Evolutionary conservation across 2,888 invertebrate genomes (phyloP).

Genomic region (Xestia c-nigrum): DNA sequence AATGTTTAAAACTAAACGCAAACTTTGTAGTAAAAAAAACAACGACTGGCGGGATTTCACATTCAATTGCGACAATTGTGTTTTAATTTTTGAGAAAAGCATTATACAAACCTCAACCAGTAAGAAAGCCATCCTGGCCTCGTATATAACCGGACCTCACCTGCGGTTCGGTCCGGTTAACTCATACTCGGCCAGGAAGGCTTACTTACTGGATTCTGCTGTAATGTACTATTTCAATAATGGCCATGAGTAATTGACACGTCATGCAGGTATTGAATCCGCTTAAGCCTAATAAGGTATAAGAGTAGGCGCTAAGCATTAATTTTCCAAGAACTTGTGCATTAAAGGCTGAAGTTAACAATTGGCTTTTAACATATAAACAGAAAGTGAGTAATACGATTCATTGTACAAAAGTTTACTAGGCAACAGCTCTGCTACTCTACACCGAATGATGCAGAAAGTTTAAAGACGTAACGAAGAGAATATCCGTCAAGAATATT

Average conservation of each 20-base stretch:
- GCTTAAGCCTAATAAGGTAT: constrained; percentile 62
- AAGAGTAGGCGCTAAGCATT: constrained; percentile 62
- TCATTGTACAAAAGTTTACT: background rate
- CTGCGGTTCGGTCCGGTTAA: too few relatives aligned
- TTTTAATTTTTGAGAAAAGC: too few relatives aligned
- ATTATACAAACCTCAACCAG: too few relatives aligned
- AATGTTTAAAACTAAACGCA: too few relatives aligned
- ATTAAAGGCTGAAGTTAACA: constrained; percentile 14
- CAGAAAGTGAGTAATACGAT: constrained; percentile 33
- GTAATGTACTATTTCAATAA: too few relatives aligned
- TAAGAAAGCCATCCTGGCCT: too few relatives aligned
- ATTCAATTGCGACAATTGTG: too few relatives aligned
- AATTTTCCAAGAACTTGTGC: constrained; percentile 35
- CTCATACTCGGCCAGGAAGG: too few relatives aligned
- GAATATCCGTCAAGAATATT: background rate
- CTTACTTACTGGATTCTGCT: too few relatives aligned
- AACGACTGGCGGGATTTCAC: too few relatives aligned
- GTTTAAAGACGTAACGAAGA: background rate
- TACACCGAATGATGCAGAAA: background rate
- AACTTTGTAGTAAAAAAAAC: too few relatives aligned
- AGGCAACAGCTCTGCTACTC: background rate
- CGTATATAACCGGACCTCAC: too few relatives aligned
- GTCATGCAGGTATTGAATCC: constrained; percentile 56
- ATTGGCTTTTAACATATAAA: constrained; percentile 8
- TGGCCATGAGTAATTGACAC: constrained; percentile 65